These are phyloP conservation scores for Antennarius maculatus DNA, from an alignment of 2,797 vertebrate species.

Conservation along the genomic window DNA sequence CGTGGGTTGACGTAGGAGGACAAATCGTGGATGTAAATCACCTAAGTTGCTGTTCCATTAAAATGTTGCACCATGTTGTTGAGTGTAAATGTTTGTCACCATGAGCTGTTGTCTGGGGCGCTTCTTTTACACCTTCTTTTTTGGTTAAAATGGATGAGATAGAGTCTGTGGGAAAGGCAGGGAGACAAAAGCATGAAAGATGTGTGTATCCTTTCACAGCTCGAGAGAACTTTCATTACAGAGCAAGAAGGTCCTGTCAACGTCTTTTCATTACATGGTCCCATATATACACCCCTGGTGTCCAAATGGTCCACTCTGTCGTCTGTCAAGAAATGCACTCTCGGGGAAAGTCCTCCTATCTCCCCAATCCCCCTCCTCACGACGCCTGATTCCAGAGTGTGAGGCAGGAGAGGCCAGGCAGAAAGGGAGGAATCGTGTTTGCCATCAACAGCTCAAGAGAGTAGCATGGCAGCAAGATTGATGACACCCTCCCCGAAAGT, in stretches of 20 bases:
- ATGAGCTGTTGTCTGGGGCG: slow-evolving; percentile 54
- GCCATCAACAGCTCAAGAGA: slow-evolving; percentile 88
- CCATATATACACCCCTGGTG: slow-evolving; percentile 78
- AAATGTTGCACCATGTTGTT: slow-evolving; percentile 64
- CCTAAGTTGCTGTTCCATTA: slow-evolving; percentile 65
- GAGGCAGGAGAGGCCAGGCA: slow-evolving; percentile 78
- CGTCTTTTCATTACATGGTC: slow-evolving; percentile 81
- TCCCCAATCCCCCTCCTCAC: slow-evolving; percentile 65
- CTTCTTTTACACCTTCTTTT: slow-evolving; percentile 59
- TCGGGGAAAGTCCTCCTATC: slow-evolving; percentile 80
- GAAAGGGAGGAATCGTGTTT: slow-evolving; percentile 82
- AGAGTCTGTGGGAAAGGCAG: slow-evolving; percentile 72
- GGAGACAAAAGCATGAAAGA: slow-evolving; percentile 75
- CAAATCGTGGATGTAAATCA: slow-evolving; percentile 63
- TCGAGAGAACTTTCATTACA: slow-evolving; percentile 80
- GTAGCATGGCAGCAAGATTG: slow-evolving; percentile 91
- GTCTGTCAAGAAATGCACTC: slow-evolving; percentile 78
- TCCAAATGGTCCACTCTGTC: slow-evolving; percentile 75
- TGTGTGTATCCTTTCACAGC: slow-evolving; percentile 76
- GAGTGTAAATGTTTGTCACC: slow-evolving; percentile 70
- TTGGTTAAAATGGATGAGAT: slow-evolving; percentile 66
- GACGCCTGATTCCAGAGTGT: slow-evolving; percentile 71
- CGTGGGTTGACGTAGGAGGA: slow-evolving; percentile 32
- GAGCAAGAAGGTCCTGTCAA: slow-evolving; percentile 82
- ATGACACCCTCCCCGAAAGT: slow-evolving; percentile 88